phyloP scores from a whole-genome alignment of 2,113 vertebrate species.

The Saiga tatarica region DNA sequence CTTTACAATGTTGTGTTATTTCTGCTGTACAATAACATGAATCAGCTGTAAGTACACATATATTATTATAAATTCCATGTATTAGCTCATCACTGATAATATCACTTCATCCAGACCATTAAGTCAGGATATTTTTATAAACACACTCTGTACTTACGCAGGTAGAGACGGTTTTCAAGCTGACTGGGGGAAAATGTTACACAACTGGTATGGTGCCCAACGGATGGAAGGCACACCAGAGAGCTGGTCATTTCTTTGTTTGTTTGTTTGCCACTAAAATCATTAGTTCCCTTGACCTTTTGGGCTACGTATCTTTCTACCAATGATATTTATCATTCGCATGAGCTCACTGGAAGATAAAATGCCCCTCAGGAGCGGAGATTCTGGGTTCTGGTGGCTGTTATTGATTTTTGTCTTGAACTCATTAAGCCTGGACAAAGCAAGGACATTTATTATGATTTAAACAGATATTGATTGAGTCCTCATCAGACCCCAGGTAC shows the following conservation, averaged over 20 bases:
- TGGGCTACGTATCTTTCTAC: background rate
- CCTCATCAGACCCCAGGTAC: background rate
- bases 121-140: background rate
- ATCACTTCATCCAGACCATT: background rate
- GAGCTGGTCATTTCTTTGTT: background rate
- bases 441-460: background rate
- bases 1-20: background rate
- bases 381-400: background rate
- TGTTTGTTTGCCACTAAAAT: background rate
- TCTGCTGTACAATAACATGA: background rate
- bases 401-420: background rate
- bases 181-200: background rate
- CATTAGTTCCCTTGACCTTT: background rate
- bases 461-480: background rate
- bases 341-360: background rate
- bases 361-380: background rate
- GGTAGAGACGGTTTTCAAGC: background rate
- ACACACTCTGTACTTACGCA: background rate
- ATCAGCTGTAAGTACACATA: background rate
- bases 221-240: background rate
- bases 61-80: background rate
- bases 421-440: background rate
- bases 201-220: rapidly evolving
- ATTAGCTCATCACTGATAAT: background rate
- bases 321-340: background rate